A percentile compares a stretch with the other conserved stretches of the same genome.
Evolutionary conservation across 1,140 invertebrate species (phyloP).

Genomic region (Littorina saxatilis): DNA sequence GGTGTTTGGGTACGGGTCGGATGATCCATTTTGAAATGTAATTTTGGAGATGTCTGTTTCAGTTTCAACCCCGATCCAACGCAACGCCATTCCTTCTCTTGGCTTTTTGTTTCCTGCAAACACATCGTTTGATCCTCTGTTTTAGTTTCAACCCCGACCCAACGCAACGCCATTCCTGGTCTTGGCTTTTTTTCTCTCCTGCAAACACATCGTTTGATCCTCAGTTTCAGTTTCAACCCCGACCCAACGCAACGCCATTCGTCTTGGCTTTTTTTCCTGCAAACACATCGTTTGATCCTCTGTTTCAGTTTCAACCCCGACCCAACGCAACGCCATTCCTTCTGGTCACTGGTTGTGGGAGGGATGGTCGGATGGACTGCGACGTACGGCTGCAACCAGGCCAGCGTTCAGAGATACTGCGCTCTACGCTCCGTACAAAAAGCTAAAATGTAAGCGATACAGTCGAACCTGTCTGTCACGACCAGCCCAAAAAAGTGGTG

Average conservation of each 20-base stretch:
- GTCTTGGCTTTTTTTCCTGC: not conserved
- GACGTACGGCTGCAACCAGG: conserved; percentile 63
- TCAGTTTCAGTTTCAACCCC: conserved; percentile 19
- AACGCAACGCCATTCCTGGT: conserved; percentile 52
- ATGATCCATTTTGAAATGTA: not conserved
- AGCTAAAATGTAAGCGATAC: conserved; percentile 54
- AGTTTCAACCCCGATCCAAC: conserved; percentile 5
- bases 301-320: conserved; percentile 65
- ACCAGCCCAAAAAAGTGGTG: too few species aligned
- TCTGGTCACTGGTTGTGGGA: conserved; percentile 70
- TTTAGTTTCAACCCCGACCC: not conserved
- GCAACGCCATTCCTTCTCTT: not conserved
- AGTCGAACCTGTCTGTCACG: too few species aligned
- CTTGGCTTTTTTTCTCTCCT: not conserved
- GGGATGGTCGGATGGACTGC: conserved; percentile 59
- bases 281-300: too few species aligned
- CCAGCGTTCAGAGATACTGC: conserved; percentile 66
- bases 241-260: not conserved
- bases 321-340: conserved; percentile 68
- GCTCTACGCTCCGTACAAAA: conserved; percentile 52
- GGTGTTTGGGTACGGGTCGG: too few species aligned
- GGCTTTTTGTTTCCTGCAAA: not conserved
- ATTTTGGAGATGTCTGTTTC: not conserved
- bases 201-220: not conserved
- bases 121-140: not conserved